A percentile compares a stretch with the other conserved stretches of the same genome.
Conservation (phyloP, 2,888 invertebrate genomes). For the Camponotus fellah region DNA sequence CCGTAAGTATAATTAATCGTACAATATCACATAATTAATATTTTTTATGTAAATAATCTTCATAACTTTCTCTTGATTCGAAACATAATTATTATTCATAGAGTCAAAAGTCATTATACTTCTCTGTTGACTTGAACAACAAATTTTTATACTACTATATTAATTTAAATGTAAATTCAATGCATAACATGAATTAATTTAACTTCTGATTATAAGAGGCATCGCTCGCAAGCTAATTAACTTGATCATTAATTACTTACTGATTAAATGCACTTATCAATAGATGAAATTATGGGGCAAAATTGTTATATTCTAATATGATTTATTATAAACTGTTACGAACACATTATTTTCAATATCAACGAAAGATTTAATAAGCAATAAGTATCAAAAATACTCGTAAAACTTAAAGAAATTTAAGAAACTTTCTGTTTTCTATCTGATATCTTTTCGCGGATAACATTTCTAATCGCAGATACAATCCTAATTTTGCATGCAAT, state of each 20-base stretch:
- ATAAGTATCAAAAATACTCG: neutral
- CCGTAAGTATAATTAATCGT: conserved; percentile 86
- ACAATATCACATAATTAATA: neutral
- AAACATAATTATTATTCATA: conserved; percentile 21
- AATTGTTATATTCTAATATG: conserved; percentile 21
- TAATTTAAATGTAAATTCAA: conserved; percentile 48
- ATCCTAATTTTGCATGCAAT: neutral
- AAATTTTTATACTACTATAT: conserved; percentile 24
- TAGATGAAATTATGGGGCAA: neutral
- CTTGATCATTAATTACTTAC: conserved; percentile 42
- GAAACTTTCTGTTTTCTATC: neutral
- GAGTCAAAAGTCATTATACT: neutral
- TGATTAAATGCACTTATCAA: conserved; percentile 13
- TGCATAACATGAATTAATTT: conserved; percentile 31
- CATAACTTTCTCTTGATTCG: neutral
- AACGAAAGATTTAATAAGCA: neutral
- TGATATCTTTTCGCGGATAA: neutral
- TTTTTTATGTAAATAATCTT: neutral
- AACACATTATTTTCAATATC: neutral
- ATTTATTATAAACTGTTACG: neutral
- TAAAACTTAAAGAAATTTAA: neutral
- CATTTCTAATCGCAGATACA: neutral
- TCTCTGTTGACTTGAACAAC: too few species aligned
- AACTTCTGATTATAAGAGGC: conserved; percentile 19
- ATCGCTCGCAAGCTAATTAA: conserved; percentile 32